Evolutionary conservation across 2,113 vertebrate genomes (phyloP).

Genomic region (Chloroceryle aenea): DNA sequence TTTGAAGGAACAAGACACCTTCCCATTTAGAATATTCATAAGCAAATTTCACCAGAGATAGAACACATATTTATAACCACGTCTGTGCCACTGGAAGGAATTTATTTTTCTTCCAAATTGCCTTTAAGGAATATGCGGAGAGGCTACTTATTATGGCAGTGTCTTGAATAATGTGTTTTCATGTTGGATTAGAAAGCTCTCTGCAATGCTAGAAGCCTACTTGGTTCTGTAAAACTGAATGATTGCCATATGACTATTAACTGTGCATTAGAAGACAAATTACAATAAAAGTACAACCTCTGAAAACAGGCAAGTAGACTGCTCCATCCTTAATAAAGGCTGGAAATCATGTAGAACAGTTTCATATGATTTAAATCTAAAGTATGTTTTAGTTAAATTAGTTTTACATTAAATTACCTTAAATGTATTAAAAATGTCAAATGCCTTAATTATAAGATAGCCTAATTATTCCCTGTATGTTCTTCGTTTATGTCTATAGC

Average conservation of each 20-base stretch:
- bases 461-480: background rate
- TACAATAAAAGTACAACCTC: background rate
- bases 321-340: background rate
- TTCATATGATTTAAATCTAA: background rate
- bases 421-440: background rate
- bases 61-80: background rate
- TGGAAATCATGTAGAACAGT: background rate
- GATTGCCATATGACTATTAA: background rate
- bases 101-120: background rate
- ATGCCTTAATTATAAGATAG: background rate
- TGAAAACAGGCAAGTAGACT: background rate
- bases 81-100: background rate
- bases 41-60: background rate
- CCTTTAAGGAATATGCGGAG: background rate
- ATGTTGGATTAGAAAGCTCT: background rate
- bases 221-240: background rate
- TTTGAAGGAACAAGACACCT: background rate
- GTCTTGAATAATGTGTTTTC: background rate
- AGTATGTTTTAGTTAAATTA: background rate
- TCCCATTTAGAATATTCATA: background rate
- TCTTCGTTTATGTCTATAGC: background rate
- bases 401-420: background rate
- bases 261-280: background rate
- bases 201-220: background rate
- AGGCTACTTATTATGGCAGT: background rate